Evolutionary conservation across 2,797 vertebrate species (phyloP).

Genomic region (Lepidocolaptes lacrymiger): DNA sequence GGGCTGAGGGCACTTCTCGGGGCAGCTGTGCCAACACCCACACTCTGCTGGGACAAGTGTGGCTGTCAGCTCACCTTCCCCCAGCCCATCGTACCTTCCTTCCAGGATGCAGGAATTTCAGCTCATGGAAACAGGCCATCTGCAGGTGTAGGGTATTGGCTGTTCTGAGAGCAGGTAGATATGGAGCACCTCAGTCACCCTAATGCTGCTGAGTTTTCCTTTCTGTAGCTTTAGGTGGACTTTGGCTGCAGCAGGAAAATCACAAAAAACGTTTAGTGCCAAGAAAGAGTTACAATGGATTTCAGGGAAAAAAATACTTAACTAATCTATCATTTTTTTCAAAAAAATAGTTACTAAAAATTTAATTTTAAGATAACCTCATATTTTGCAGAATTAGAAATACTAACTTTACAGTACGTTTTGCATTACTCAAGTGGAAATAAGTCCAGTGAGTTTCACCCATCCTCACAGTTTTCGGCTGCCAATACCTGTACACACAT

Average conservation of each 20-base stretch:
- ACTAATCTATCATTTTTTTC: background rate
- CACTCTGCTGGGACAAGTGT: rapidly evolving
- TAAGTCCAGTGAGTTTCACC: background rate
- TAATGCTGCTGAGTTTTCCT: background rate
- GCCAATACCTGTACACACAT: background rate
- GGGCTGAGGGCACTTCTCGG: background rate
- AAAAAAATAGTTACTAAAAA: background rate
- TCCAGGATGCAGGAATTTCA: background rate
- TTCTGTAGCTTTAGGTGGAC: background rate
- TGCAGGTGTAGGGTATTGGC: background rate
- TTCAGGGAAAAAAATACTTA: background rate
- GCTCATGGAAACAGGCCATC: background rate
- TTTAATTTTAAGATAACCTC: background rate
- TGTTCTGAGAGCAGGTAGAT: background rate
- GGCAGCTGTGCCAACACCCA: too few species aligned
- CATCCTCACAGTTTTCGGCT: background rate
- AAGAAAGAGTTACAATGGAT: background rate
- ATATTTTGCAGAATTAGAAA: background rate
- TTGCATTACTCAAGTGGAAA: background rate
- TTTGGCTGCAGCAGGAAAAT: background rate
- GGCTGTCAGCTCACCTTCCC: background rate
- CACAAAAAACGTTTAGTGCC: background rate
- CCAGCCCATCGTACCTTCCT: background rate
- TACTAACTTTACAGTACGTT: background rate
- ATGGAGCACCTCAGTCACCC: background rate